Evolutionary conservation across 1,140 invertebrate genomes (phyloP).

Genomic region (Bactericera cockerelli): DNA sequence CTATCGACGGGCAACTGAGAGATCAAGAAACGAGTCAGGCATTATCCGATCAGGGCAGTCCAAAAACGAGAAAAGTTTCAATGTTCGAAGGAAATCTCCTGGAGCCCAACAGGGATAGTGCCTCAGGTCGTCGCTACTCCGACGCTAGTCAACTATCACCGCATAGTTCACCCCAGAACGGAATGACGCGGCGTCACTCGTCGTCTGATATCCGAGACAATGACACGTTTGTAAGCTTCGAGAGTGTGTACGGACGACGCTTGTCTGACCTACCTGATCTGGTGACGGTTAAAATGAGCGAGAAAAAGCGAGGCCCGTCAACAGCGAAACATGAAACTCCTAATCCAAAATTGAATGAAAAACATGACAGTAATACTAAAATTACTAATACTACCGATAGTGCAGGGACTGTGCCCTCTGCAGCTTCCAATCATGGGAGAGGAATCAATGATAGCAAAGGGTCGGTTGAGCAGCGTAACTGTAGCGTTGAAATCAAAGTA

Average conservation of each 20-base stretch:
- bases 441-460: not conserved
- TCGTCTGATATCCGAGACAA: not conserved
- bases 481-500: not conserved
- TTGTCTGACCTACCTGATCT: not conserved
- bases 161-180: not conserved
- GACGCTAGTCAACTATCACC: not conserved
- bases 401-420: too few relatives aligned
- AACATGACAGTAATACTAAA: not conserved
- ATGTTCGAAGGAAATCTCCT: not conserved
- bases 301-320: not conserved
- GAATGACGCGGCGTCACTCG: not conserved
- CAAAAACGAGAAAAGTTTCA: not conserved
- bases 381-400: too few relatives aligned
- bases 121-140: not conserved
- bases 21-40: too few relatives aligned
- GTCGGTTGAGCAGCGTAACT: not conserved
- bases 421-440: too few relatives aligned
- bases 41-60: not conserved
- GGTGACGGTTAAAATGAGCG: conserved; percentile 5
- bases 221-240: not conserved
- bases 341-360: not conserved
- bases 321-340: not conserved
- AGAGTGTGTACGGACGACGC: not conserved
- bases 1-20: too few relatives aligned
- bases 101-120: not conserved